Evolutionary conservation across 2,888 invertebrate genomes (phyloP), one percentile per base, ranked within the genome.

Genomic region (Eulithis prunata): DNA sequence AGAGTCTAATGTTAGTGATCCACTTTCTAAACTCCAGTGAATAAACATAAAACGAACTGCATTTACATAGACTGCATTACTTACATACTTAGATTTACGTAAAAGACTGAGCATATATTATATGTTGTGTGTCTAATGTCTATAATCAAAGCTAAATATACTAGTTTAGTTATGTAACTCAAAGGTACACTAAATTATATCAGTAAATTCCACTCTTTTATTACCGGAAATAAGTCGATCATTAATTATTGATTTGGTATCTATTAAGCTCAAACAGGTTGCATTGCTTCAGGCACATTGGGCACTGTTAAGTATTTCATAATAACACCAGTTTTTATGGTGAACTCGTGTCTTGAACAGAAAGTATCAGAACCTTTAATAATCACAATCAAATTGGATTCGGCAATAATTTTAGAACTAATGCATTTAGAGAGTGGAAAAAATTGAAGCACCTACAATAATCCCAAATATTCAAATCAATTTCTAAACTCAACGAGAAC

Each of bases 1-100:
- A 67, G 60, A 66, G 65, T 54, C 71, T 69, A 72, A 68, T 71
- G 67, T 70, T 57, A 45, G 43, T 63, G 52, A 54, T 45, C 60
- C 21, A 61, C 68, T 68, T 68, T 68, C 68, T 68, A 68, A 68
- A 66, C 51, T 4, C 21, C 55, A 55, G 49, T 55, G 38, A 56
- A 38, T 52, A 55, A 51, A 32, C 5, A 57, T 43, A 52, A 57
- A 57, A 56, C 32, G n/a, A 55, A 54, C 46, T 5, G 32, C 4
- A 32, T 6, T n/a, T 6, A 32, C 32, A 32, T 32, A 21, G 21
- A 54, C 46, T 5, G 32, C 4, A 32, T 6, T 6, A 32, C 32
- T 32, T 56, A 43, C 51, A 62, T 51, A n/a, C n/a, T n/a, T n/a
- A 14, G 21, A 49, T 55, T 57, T 28, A 55, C 54, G 47, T 55